Conservation (phyloP, 2,888 invertebrate species). For the Eumacrocentrus americanus region DNA sequence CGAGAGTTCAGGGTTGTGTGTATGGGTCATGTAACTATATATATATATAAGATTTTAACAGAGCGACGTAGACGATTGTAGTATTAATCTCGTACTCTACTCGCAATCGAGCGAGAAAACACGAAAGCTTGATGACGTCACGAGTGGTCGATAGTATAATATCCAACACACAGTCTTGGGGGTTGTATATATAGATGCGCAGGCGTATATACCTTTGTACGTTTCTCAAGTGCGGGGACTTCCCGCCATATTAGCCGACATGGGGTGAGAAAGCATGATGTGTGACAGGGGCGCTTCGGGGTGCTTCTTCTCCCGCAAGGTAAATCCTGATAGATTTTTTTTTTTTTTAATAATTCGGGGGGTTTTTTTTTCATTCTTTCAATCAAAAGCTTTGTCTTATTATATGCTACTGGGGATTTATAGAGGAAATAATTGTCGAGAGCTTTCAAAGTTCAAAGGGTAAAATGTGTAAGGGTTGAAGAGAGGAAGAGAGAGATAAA, state of each 20-base stretch:
- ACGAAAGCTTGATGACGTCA: slow-evolving; percentile 20
- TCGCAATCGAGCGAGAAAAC: not conserved
- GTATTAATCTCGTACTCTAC: slow-evolving; percentile 1
- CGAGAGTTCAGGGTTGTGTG: too few relatives aligned
- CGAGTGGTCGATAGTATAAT: slow-evolving; percentile 24
- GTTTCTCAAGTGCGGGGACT: slow-evolving; percentile 34
- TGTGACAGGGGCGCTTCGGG: slow-evolving; percentile 76
- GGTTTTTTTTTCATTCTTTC: not conserved
- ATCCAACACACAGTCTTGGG: not conserved
- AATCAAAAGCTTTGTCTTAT: not conserved
- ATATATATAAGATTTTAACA: too few relatives aligned
- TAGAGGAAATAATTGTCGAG: too few relatives aligned
- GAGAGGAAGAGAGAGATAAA: not conserved
- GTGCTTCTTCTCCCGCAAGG: slow-evolving; percentile 73
- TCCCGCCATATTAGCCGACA: slow-evolving; percentile 59
- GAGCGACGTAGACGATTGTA: slow-evolving; percentile 10
- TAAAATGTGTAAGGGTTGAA: not conserved
- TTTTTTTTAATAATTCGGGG: not conserved
- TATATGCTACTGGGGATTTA: too few relatives aligned
- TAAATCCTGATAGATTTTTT: slow-evolving; percentile 50
- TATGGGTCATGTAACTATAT: too few relatives aligned
- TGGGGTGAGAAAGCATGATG: slow-evolving; percentile 62
- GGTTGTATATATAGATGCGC: slow-evolving; percentile 29
- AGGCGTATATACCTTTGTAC: slow-evolving; percentile 34
- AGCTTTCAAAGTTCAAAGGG: too few relatives aligned